Percentiles rank a stretch among this genome's conserved stretches.
These are phyloP conservation scores for Apodemus sylvaticus DNA, from an alignment of 2,113 vertebrate genomes.

Conservation along the genomic window DNA sequence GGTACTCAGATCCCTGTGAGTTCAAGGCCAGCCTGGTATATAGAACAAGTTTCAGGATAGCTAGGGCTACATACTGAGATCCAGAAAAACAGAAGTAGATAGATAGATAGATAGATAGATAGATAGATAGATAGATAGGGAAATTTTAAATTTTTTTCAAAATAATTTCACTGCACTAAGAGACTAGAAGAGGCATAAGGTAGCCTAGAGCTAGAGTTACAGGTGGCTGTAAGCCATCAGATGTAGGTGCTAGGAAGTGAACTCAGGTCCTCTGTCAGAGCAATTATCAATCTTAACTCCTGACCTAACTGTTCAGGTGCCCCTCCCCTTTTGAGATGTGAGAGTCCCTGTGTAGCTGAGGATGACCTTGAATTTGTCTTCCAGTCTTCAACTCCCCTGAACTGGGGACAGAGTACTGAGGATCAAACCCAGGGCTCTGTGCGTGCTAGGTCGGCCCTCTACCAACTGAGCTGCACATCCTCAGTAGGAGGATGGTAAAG, in stretches of 20 bases:
- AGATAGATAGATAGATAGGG: too few relatives aligned
- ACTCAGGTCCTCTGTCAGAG: neutral
- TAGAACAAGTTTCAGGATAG: neutral
- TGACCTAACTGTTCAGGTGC: neutral
- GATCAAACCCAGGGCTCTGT: neutral
- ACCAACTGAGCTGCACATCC: neutral
- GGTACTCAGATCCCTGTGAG: neutral
- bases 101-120: too few relatives aligned
- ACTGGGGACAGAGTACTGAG: neutral
- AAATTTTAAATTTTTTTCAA: neutral
- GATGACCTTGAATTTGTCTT: neutral
- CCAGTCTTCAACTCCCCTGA: neutral
- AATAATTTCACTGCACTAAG: neutral
- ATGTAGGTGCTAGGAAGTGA: neutral
- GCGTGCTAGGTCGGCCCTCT: neutral
- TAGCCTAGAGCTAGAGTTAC: neutral
- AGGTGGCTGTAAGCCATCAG: neutral
- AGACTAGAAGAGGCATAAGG: neutral
- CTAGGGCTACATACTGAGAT: too few relatives aligned
- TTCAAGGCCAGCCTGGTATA: neutral
- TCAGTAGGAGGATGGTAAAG: neutral
- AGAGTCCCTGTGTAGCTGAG: neutral
- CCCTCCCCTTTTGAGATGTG: neutral
- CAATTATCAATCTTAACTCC: neutral
- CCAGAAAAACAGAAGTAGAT: too few relatives aligned